These are phyloP conservation scores for Cirrhinus mrigala DNA, from an alignment of 2,797 vertebrate species.

Conservation along the genomic window DNA sequence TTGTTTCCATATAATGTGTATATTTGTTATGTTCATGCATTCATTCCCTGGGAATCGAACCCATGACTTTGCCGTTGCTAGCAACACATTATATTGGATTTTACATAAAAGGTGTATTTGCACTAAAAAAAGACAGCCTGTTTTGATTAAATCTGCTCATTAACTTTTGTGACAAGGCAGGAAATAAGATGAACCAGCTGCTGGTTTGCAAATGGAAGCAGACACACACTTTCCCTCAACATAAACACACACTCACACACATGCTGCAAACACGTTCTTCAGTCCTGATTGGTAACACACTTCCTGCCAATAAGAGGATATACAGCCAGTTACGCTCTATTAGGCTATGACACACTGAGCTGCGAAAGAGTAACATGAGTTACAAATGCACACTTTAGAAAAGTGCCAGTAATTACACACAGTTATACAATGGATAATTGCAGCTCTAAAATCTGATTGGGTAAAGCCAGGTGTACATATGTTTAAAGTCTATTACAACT, in stretches of 20 bases:
- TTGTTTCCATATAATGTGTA: background rate
- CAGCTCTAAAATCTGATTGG: background rate
- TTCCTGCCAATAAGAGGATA: slow-evolving; percentile 72
- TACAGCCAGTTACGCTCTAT: slow-evolving; percentile 75
- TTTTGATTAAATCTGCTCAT: slow-evolving; percentile 74
- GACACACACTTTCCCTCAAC: slow-evolving; percentile 39
- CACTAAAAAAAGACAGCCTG: background rate
- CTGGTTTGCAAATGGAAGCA: slow-evolving; percentile 74
- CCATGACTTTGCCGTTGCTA: background rate
- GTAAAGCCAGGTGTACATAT: background rate
- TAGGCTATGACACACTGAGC: slow-evolving; percentile 54
- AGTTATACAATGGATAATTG: background rate
- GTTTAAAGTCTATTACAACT: background rate
- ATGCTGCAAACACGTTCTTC: slow-evolving; percentile 56
- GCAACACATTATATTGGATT: background rate
- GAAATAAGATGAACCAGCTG: slow-evolving; percentile 70
- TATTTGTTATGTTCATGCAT: background rate
- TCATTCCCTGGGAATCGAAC: background rate
- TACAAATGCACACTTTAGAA: slow-evolving; percentile 32
- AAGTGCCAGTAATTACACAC: background rate
- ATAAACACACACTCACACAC: slow-evolving; percentile 31
- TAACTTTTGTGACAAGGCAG: slow-evolving; percentile 82
- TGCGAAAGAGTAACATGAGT: slow-evolving; percentile 38
- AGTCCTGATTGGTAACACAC: slow-evolving; percentile 76
- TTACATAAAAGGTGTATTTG: background rate